Base-by-base conservation (phyloP, 2,797 vertebrate genomes). In the Rhinatrema bivittatum region DNA sequence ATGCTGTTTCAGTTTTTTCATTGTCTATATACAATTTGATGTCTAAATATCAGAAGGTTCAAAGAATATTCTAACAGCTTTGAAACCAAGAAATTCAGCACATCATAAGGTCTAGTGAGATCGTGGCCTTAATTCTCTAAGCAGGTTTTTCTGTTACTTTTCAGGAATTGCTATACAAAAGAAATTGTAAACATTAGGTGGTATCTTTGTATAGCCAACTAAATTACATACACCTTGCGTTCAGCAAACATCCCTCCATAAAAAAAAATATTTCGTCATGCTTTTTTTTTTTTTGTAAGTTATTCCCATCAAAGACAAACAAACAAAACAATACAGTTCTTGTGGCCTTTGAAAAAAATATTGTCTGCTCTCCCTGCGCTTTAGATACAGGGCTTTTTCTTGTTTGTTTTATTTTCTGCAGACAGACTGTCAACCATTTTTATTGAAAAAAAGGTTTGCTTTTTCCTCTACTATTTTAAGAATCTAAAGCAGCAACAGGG, bases 401-500 rank as follows among this genome's bases (percentile, higher is more conserved):
- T 66, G 65, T 64, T 76, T 71, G 62, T 29, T 42, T 42, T 62
- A 62, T 60, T 75, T 64, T 52, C 47, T 56, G 1, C 59, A n/a
- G n/a, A n/a, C n/a, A n/a, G n/a, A n/a, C n/a, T n/a, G n/a, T n/a
- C n/a, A n/a, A n/a, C n/a, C n/a, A 70, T 60, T n/a, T n/a, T 48
- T 50, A 54, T n/a, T n/a, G n/a, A 70, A 44, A 60, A 56, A 71
- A 79, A 62, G 56, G 31, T 53, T 66, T 56, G 68, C 56, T 62
- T 76, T 39, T 71, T 64, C 68, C 68, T 70, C 70, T 60, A 62
- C 54, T 74, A 78, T 81, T 70, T 60, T 65, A 72, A 86, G 83
- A 89, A 88, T 88, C 80, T 78, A 84, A 91, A 90, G 83, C 82
- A 87, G 83, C 81, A 88, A 88, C 85, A 83, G 74, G 70, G 82